A percentile compares a stretch with the other conserved stretches of the same genome.
Evolutionary conservation across 30 jellyfish, hydroid and myxozoan species (phyloP).

Genomic region (Nemopilema nomurai): DNA sequence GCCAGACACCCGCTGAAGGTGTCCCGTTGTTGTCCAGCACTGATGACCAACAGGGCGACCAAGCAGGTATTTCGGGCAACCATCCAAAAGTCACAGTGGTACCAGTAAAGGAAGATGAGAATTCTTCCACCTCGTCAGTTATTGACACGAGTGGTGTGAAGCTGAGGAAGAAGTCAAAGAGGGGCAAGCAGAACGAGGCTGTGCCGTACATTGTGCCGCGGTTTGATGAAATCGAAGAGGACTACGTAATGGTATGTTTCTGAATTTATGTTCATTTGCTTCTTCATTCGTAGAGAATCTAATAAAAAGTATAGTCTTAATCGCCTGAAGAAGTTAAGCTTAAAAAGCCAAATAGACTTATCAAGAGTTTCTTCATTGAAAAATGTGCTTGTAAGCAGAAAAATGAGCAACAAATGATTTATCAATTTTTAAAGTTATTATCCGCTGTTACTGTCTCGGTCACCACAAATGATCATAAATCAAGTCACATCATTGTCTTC

Average conservation of each 20-base stretch:
- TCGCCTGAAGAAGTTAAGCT: no score
- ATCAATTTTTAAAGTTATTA: no score
- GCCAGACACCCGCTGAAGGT: constrained; percentile 89
- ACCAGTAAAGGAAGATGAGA: constrained; percentile 6
- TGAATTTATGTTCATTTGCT: no score
- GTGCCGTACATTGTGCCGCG: constrained; percentile 84
- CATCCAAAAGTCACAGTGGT: neutral
- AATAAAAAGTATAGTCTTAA: no score
- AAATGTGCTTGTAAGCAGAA: no score
- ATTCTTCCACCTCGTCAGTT: neutral
- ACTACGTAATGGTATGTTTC: constrained; percentile 70
- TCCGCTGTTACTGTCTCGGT: neutral
- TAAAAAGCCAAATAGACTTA: no score
- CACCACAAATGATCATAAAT: neutral
- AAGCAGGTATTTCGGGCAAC: constrained; percentile 1
- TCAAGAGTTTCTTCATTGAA: no score
- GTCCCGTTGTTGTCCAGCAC: constrained; percentile 59
- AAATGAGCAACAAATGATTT: no score
- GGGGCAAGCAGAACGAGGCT: constrained; percentile 29
- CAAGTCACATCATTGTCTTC: neutral
- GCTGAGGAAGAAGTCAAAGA: constrained; percentile 54
- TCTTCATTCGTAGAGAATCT: no score
- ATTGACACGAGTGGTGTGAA: constrained; percentile 68
- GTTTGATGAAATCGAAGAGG: constrained; percentile 74
- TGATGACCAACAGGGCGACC: constrained; percentile 6